Conservation (phyloP, 2,113 vertebrate species). For the Scopus umbretta region DNA sequence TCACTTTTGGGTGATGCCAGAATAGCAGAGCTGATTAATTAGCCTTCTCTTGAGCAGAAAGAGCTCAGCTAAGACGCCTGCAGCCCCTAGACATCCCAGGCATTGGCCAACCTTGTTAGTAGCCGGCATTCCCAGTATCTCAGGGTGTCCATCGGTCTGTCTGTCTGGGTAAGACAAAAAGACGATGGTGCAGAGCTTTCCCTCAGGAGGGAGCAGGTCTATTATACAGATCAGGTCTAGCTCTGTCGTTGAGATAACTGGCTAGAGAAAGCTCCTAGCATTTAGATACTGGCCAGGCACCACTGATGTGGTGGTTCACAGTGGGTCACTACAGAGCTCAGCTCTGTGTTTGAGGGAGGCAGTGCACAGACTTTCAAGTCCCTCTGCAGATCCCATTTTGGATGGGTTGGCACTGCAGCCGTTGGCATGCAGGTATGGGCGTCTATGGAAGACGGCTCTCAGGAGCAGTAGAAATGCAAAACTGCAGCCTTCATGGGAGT, state of each 20-base stretch:
- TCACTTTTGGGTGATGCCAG: conserved; percentile 63
- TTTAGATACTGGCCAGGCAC: not conserved
- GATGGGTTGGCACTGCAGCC: not conserved
- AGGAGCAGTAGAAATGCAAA: not conserved
- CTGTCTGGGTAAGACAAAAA: not conserved
- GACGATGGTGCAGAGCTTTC: not conserved
- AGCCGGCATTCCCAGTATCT: not conserved
- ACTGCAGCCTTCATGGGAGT: not conserved
- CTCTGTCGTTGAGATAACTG: not conserved
- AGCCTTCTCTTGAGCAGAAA: conserved; percentile 25
- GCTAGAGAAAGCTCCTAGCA: not conserved
- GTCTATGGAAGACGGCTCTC: not conserved
- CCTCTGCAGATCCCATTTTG: not conserved
- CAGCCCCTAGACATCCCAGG: not conserved
- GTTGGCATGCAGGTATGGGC: accelerated
- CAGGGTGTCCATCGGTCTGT: not conserved
- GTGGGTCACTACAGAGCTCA: not conserved
- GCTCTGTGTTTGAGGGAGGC: not conserved
- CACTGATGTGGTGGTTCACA: accelerated
- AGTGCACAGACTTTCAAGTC: not conserved
- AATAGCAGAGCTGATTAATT: conserved; percentile 58
- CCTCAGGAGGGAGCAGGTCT: not conserved
- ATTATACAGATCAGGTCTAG: not conserved
- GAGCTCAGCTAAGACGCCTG: not conserved
- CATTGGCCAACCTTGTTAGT: not conserved